Percentiles rank a stretch among this genome's conserved stretches.
Evolutionary conservation across 2,888 invertebrate genomes (phyloP).

Genomic region (Drosophila pegasa): DNA sequence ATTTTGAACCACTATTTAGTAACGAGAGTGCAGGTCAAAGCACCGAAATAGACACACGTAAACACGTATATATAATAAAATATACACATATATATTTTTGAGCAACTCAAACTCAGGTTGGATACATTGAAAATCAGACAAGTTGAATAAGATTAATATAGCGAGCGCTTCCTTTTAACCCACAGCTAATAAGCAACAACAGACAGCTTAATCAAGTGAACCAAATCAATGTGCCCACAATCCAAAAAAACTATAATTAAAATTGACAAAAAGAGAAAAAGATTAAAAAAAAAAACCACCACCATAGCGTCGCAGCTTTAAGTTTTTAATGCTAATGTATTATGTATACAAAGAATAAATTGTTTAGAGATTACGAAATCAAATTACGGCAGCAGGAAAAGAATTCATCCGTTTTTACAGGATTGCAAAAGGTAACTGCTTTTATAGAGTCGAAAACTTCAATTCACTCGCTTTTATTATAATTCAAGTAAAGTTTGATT

Average conservation of each 20-base stretch:
- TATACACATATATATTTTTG: slow-evolving; percentile 68
- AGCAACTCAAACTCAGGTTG: slow-evolving; percentile 81
- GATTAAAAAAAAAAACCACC: slow-evolving; percentile 48
- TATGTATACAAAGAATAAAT: slow-evolving; percentile 35
- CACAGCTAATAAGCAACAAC: slow-evolving; percentile 67
- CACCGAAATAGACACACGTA: slow-evolving; percentile 41
- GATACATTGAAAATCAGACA: slow-evolving; percentile 79
- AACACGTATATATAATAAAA: slow-evolving; percentile 37
- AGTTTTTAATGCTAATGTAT: slow-evolving; percentile 58
- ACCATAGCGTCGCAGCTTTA: slow-evolving; percentile 65
- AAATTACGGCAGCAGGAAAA: slow-evolving; percentile 21
- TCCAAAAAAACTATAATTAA: slow-evolving; percentile 24
- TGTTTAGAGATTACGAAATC: slow-evolving; percentile 33
- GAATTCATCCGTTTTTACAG: slow-evolving; percentile 49
- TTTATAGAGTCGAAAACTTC: slow-evolving; percentile 40
- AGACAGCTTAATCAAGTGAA: slow-evolving; percentile 43
- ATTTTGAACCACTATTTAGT: slow-evolving; percentile 61
- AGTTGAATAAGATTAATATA: slow-evolving; percentile 71
- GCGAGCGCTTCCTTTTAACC: slow-evolving; percentile 79
- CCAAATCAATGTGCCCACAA: slow-evolving; percentile 48
- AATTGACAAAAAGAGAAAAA: slow-evolving; percentile 6
- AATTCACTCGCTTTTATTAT: slow-evolving; percentile 33
- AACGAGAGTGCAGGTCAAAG: slow-evolving; percentile 48
- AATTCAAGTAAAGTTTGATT: slow-evolving; percentile 30
- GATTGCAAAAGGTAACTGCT: slow-evolving; percentile 43